Percentiles rank a stretch among this genome's conserved stretches.
Conservation (phyloP, 2,797 vertebrate genomes). For the Hafferia zeledoni region DNA sequence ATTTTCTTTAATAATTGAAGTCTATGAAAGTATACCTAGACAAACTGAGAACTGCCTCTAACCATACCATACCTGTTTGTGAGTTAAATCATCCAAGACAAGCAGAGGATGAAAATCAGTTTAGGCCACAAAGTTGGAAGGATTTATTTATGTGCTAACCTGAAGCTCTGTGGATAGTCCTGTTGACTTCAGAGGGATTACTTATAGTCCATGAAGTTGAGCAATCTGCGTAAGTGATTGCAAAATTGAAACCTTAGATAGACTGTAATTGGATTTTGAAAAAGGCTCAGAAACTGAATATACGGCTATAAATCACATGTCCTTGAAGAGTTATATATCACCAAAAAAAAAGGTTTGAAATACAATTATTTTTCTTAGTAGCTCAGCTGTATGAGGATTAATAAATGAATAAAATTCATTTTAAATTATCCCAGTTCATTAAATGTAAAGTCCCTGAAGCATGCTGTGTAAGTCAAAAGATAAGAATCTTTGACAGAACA, state of each 20-base stretch:
- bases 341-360: background rate
- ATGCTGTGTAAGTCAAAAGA: background rate
- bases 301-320: slow-evolving; percentile 29
- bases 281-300: slow-evolving; percentile 42
- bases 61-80: background rate
- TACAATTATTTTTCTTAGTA: background rate
- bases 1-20: background rate
- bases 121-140: background rate
- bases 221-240: slow-evolving; percentile 32
- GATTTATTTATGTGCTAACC: slow-evolving; percentile 12
- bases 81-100: background rate
- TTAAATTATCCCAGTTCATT: slow-evolving; percentile 17
- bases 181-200: slow-evolving; percentile 39
- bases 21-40: background rate
- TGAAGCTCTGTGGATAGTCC: slow-evolving; percentile 9
- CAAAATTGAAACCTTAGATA: slow-evolving; percentile 50
- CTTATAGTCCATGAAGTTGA: slow-evolving; percentile 43
- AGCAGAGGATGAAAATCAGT: background rate
- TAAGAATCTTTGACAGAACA: background rate
- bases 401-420: slow-evolving; percentile 39
- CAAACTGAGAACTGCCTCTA: background rate
- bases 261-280: slow-evolving; percentile 59
- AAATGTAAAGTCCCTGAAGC: background rate
- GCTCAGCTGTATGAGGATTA: background rate
- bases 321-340: background rate